Percentiles rank a stretch among this genome's conserved stretches.
These are phyloP conservation scores for Clinocottus analis DNA, from an alignment of 2,113 vertebrate genomes.

Conservation along the genomic window DNA sequence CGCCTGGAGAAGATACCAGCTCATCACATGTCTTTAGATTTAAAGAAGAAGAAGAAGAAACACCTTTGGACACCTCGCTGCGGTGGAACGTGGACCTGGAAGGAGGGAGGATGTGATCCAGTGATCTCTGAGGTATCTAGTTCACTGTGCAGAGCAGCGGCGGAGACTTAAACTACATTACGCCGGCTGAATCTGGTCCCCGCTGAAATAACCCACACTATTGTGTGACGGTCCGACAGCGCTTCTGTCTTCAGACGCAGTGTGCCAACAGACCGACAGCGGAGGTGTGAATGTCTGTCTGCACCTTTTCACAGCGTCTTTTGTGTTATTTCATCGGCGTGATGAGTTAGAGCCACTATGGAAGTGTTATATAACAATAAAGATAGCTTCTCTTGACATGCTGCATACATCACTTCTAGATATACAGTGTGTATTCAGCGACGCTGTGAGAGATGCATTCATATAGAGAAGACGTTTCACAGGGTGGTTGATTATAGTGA, in stretches of 20 bases:
- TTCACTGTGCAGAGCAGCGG: conserved; percentile 40
- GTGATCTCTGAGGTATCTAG: conserved; percentile 70
- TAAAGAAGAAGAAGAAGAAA: too few relatives aligned
- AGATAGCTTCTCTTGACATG: background rate
- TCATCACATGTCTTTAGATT: background rate
- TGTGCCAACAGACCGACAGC: conserved; percentile 11
- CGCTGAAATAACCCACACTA: conserved; percentile 47
- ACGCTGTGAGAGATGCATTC: too few relatives aligned
- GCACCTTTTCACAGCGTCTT: background rate
- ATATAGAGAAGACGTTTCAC: too few relatives aligned
- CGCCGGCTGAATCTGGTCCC: conserved; percentile 54
- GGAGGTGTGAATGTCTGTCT: conserved; percentile 12
- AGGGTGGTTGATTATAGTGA: too few relatives aligned
- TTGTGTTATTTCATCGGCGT: background rate
- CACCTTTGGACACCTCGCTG: too few relatives aligned
- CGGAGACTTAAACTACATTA: conserved; percentile 57
- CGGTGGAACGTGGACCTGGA: too few relatives aligned
- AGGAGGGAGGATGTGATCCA: conserved; percentile 68
- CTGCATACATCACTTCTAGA: too few relatives aligned
- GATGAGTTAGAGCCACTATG: conserved; percentile 1
- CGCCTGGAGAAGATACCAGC: background rate
- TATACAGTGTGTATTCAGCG: too few relatives aligned
- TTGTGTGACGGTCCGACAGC: conserved; percentile 25
- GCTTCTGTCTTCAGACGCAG: conserved; percentile 15
- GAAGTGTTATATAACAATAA: background rate